phyloP scores from a whole-genome alignment of 2,797 vertebrate species.

The Molossus alvarezi region DNA sequence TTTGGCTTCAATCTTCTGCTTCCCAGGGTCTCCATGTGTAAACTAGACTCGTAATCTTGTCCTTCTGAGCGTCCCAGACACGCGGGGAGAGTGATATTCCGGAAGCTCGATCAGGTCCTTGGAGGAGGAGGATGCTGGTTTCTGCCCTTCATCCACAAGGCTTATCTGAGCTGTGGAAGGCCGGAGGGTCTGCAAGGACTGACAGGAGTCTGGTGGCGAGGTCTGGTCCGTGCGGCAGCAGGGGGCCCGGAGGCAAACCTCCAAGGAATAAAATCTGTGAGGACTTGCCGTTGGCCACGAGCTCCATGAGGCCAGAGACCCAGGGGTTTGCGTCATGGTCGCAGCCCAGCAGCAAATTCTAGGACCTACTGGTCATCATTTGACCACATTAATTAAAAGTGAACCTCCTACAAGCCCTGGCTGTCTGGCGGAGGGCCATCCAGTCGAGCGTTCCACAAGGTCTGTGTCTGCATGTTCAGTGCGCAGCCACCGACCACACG shows the following conservation, averaged over 20 bases:
- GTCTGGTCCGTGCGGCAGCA: neutral
- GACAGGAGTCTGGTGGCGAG: neutral
- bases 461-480: accelerated
- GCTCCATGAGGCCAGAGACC: neutral
- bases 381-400: neutral
- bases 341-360: neutral
- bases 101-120: neutral
- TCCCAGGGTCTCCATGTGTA: neutral
- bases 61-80: accelerated
- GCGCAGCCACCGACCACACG: neutral
- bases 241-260: neutral
- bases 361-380: neutral
- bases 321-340: neutral
- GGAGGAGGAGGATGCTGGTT: neutral
- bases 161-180: neutral
- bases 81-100: neutral
- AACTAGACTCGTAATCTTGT: neutral
- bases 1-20: neutral
- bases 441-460: accelerated
- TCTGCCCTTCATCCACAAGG: neutral
- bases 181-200: no score
- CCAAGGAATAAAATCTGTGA: neutral
- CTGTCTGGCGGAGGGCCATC: neutral
- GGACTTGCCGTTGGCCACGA: neutral
- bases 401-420: neutral